Evolutionary conservation across 2,797 vertebrate species (phyloP), one percentile per base, ranked within the genome.

Genomic region (Micromesistius poutassou): DNA sequence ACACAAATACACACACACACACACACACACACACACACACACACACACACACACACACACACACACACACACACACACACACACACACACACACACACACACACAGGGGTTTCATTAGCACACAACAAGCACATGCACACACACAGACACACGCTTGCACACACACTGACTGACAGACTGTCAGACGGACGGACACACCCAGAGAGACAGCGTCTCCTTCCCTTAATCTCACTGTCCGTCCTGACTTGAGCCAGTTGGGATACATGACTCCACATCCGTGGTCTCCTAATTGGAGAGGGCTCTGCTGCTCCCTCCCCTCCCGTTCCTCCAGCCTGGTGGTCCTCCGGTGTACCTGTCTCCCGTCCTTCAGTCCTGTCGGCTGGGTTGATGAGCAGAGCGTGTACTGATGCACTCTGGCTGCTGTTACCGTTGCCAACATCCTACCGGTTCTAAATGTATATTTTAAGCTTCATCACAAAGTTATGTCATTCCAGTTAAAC

Each of bases 261-360:
- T n/a, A 28, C 62, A 19, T 16, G 30, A 33, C 31, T 35, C 46
- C 19, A 70, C 46, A n/a, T 80, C 73, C 74, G 68, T 83, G 30
- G 46, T 30, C 55, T 0, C 71, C 68, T 75, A 36, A 76, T 77
- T 74, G 4, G 30, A 30, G 68, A 0, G 5, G 5, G 33, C 33
- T 66, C 75, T 9, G 71, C 30, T 74, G 35, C 6, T 36, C n/a
- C 74, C 9, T 62, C 28, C 62, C 62, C 25, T 68, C 62, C 28
- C 10, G 62, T 28, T 68, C 62, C n/a, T 68, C 62, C 62, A 68
- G 28, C 25, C 25, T 66, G 12, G n/a, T 46, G n/a, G n/a, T 28
- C 62, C 22, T 30, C 70, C 33, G 12, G 7, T 68, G n/a, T 4
- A 68, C 9, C 55, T 25, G 2, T 55, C 16, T 55, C 16, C 50